These are phyloP conservation scores for Trogon melanurus DNA, from an alignment of 2,113 vertebrate species.

Conservation along the genomic window DNA sequence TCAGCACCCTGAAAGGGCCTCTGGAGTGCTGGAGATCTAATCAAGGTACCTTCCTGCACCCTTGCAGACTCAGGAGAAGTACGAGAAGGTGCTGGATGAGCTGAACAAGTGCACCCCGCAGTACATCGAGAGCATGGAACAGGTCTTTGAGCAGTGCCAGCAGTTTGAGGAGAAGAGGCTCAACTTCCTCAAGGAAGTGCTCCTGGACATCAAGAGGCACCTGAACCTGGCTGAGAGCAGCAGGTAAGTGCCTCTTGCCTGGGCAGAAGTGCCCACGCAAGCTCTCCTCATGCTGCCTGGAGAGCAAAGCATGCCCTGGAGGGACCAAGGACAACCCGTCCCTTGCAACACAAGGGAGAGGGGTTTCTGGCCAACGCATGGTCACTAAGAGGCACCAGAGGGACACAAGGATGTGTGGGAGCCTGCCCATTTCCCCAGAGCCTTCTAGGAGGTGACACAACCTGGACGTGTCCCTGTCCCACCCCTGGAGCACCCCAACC, in stretches of 20 bases:
- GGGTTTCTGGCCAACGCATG: fast-evolving
- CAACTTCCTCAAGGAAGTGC: slow-evolving; percentile 94
- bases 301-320: background rate
- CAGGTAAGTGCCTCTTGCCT: slow-evolving; percentile 75
- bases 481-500: fast-evolving
- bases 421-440: background rate
- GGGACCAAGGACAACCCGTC: background rate
- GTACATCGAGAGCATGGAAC: slow-evolving; percentile 97
- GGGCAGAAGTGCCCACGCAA: fast-evolving
- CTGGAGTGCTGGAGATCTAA: background rate
- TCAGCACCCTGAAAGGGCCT: background rate
- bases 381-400: background rate
- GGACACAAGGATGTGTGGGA: fast-evolving
- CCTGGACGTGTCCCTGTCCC: background rate
- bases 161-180: slow-evolving; percentile 96
- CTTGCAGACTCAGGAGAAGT: slow-evolving; percentile 92
- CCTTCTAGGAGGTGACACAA: background rate
- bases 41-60: background rate
- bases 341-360: background rate
- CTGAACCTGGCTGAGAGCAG: slow-evolving; percentile 94
- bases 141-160: slow-evolving; percentile 98
- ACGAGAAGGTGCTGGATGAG: slow-evolving; percentile 96
- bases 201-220: slow-evolving; percentile 96
- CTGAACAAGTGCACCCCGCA: slow-evolving; percentile 91
- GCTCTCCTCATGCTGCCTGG: background rate